phyloP scores from a whole-genome alignment of 2,113 vertebrate genomes.

The Chrysemys picta region DNA sequence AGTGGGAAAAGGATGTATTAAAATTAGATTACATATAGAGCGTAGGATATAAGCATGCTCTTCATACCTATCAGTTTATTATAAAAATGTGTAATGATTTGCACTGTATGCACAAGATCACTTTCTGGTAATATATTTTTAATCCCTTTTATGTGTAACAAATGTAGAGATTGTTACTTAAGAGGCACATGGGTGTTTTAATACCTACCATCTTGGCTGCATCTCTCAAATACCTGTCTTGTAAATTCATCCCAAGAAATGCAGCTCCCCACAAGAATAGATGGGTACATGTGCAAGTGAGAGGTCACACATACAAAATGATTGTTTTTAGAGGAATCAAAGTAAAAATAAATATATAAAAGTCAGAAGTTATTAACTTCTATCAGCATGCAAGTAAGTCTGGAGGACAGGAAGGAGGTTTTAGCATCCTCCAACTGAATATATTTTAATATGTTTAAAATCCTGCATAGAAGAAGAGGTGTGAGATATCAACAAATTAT shows the following conservation, averaged over 20 bases:
- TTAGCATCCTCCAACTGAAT: neutral
- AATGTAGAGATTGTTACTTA: conserved; percentile 22
- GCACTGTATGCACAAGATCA: fast-evolving
- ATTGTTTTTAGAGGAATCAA: conserved; percentile 44
- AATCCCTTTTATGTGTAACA: neutral
- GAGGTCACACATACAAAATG: conserved; percentile 44
- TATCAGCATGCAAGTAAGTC: conserved; percentile 37
- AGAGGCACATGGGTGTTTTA: neutral
- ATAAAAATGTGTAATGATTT: fast-evolving
- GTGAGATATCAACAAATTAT: neutral
- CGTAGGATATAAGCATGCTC: fast-evolving
- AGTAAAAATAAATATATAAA: conserved; percentile 9
- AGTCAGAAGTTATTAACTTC: conserved; percentile 61
- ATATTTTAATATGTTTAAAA: neutral
- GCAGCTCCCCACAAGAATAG: conserved; percentile 41
- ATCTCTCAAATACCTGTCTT: conserved; percentile 70
- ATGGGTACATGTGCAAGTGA: neutral
- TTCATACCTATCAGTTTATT: fast-evolving
- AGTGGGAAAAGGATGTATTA: neutral
- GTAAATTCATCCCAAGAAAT: conserved; percentile 32
- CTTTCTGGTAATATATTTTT: neutral
- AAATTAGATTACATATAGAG: neutral
- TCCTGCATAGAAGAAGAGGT: neutral
- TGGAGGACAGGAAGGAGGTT: neutral
- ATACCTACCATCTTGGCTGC: neutral